A percentile compares a stretch with the other conserved stretches of the same genome.
These are phyloP conservation scores for Andricus quercusramuli DNA, from an alignment of 2,888 invertebrate species.

Conservation along the genomic window DNA sequence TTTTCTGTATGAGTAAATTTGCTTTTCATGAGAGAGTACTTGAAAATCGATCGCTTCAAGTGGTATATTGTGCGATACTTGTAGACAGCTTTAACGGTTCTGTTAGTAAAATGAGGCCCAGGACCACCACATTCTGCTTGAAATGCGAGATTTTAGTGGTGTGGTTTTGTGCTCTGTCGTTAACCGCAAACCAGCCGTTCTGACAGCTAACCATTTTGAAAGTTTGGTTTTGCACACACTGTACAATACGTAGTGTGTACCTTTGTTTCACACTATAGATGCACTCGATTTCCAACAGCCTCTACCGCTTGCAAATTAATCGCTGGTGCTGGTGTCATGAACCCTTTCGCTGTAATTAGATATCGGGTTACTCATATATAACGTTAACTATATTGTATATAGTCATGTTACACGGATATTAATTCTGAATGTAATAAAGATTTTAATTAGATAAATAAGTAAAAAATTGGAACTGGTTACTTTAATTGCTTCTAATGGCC, in stretches of 20 bases:
- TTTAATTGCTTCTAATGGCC: neutral
- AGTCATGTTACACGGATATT: slow-evolving; percentile 6
- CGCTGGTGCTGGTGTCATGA: slow-evolving; percentile 23
- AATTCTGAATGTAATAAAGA: slow-evolving; percentile 16
- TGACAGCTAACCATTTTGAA: slow-evolving; percentile 15
- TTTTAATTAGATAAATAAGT: slow-evolving; percentile 30
- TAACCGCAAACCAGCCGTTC: slow-evolving; percentile 6
- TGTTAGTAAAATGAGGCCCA: neutral
- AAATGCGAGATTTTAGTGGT: neutral
- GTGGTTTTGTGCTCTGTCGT: slow-evolving; percentile 3
- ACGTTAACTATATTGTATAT: neutral
- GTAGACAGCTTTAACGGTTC: neutral
- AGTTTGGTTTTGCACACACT: slow-evolving; percentile 9
- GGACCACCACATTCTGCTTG: neutral
- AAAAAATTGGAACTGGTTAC: neutral
- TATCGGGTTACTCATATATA: slow-evolving; percentile 9
- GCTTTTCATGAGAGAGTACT: neutral
- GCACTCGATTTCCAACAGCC: slow-evolving; percentile 31
- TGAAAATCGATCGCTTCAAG: neutral
- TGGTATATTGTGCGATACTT: neutral
- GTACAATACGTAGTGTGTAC: neutral
- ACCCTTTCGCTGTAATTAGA: slow-evolving; percentile 29
- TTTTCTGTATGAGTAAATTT: neutral
- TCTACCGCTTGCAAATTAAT: slow-evolving; percentile 38
- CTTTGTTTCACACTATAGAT: slow-evolving; percentile 30